Percentiles rank a stretch among this genome's conserved stretches.
phyloP scores from a whole-genome alignment of 64 coral and sea anemone genomes.

The Pocillopora damicornis region DNA sequence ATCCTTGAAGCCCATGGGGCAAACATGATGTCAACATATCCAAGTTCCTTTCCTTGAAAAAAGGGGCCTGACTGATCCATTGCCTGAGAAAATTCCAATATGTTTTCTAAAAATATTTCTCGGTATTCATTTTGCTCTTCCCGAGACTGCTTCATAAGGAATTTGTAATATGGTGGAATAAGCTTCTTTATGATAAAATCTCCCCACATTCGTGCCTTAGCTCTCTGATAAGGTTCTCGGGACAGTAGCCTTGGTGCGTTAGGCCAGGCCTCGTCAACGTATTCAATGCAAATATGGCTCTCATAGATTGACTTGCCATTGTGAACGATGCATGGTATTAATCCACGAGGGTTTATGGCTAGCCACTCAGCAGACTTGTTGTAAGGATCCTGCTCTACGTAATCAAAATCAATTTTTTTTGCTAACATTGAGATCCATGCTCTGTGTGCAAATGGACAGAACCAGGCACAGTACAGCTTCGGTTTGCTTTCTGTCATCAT shows the following conservation, averaged over 20 bases:
- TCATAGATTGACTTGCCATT: slow-evolving; percentile 50
- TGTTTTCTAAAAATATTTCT: slow-evolving; percentile 11
- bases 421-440: slow-evolving; percentile 51
- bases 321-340: slow-evolving; percentile 38
- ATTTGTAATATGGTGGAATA: slow-evolving; percentile 22
- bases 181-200: slow-evolving; percentile 56
- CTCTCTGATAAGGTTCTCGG: slow-evolving; percentile 39
- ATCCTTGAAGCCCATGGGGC: slow-evolving; percentile 44
- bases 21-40: slow-evolving; percentile 55
- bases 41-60: slow-evolving; percentile 30
- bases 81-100: slow-evolving; percentile 41
- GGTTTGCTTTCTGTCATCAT: slow-evolving; percentile 32
- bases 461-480: slow-evolving; percentile 58
- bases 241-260: slow-evolving; percentile 20
- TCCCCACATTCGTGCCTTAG: slow-evolving; percentile 51
- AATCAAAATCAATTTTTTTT: slow-evolving; percentile 58
- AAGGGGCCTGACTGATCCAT: slow-evolving; percentile 40
- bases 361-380: slow-evolving; percentile 51
- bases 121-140: slow-evolving; percentile 37
- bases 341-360: slow-evolving; percentile 44
- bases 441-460: slow-evolving; percentile 60
- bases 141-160: slow-evolving; percentile 36
- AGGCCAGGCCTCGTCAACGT: slow-evolving; percentile 46
- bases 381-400: slow-evolving; percentile 54
- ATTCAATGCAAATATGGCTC: slow-evolving; percentile 52